These are phyloP conservation scores for Poeciliopsis occidentalis DNA, from an alignment of 2,113 vertebrate genomes.

Conservation along the genomic window DNA sequence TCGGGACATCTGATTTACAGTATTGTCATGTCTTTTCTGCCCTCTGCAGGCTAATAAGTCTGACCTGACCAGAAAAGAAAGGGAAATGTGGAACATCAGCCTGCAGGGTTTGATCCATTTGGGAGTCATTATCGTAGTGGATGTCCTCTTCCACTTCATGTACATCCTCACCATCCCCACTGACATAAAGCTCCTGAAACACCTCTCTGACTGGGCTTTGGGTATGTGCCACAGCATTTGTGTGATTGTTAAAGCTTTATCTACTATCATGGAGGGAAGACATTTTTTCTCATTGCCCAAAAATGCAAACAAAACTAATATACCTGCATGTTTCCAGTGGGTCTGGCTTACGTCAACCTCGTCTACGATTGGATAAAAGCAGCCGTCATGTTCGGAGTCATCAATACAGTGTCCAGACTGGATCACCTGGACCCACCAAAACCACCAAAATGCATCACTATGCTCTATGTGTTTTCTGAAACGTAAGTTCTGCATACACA, in stretches of 20 bases:
- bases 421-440: conserved; percentile 93
- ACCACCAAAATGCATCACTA: conserved; percentile 94
- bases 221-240: conserved; percentile 76
- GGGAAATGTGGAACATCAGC: conserved; percentile 88
- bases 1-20: no score
- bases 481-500: conserved; percentile 81
- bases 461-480: conserved; percentile 93
- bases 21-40: conserved; percentile 18
- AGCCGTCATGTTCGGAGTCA: conserved; percentile 92
- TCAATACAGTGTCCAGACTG: conserved; percentile 87
- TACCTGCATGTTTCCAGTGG: conserved; percentile 77
- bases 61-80: conserved; percentile 82
- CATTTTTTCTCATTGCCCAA: neutral
- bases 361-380: conserved; percentile 98
- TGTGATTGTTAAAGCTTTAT: no score
- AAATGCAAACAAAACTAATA: neutral
- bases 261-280: no score
- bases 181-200: conserved; percentile 87
- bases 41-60: conserved; percentile 82
- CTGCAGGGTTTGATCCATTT: conserved; percentile 81
- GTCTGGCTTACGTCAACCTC: conserved; percentile 91
- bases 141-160: conserved; percentile 93
- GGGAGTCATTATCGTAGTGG: conserved; percentile 80
- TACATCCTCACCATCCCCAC: conserved; percentile 94
- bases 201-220: conserved; percentile 90